phyloP scores from a whole-genome alignment of 1,140 invertebrate genomes.

The Aricia agestis region DNA sequence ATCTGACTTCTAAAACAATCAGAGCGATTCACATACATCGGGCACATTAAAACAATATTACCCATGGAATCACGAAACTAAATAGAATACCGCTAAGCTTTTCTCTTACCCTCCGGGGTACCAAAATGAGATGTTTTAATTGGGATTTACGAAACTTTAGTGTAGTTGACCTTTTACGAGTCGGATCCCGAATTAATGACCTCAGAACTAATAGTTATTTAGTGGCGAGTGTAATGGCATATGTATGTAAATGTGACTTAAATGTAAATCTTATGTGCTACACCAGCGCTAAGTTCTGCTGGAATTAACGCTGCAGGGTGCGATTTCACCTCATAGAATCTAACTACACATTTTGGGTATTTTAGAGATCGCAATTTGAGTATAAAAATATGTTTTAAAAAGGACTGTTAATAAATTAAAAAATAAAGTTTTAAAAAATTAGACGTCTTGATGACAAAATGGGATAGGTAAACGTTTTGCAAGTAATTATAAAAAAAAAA shows the following conservation, averaged over 20 bases:
- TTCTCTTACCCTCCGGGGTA: background rate
- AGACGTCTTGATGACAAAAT: background rate
- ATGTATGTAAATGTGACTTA: constrained; percentile 9
- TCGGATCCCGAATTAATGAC: constrained; percentile 3
- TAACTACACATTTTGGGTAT: background rate
- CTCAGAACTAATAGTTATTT: constrained; percentile 10
- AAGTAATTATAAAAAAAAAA: too few relatives aligned
- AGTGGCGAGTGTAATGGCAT: constrained; percentile 10
- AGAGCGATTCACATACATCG: background rate
- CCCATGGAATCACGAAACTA: constrained; percentile 10
- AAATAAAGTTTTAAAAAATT: background rate
- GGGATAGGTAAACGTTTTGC: too few relatives aligned
- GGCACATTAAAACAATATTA: constrained; percentile 13
- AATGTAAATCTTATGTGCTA: constrained; percentile 9
- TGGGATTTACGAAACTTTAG: constrained; percentile 15
- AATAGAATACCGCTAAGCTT: constrained; percentile 8
- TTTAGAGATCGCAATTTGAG: background rate
- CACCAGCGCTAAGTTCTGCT: background rate
- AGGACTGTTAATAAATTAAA: background rate
- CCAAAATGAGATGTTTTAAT: constrained; percentile 15
- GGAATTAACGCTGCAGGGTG: background rate
- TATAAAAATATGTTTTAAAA: background rate
- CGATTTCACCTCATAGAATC: constrained; percentile 5
- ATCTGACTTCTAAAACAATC: background rate
- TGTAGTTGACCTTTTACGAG: constrained; percentile 12